Evolutionary conservation across 64 coral and sea anemone genomes (phyloP), one percentile per base, ranked within the genome.

Genomic region (Stylophora pistillata): DNA sequence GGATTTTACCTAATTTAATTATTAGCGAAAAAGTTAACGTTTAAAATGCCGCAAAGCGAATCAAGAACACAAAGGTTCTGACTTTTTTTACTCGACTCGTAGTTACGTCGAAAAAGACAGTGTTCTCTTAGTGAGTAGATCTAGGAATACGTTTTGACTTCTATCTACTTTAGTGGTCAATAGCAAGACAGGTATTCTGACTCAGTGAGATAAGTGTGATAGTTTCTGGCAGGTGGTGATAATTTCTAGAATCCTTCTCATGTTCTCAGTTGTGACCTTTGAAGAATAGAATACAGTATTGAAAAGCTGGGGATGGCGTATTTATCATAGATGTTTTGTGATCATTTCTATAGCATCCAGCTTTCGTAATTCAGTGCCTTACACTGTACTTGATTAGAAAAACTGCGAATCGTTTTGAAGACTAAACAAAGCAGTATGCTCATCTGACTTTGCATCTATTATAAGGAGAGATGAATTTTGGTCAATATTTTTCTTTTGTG

Each of bases 1-100:
- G 60, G 74, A 52, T 53, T 34, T 77, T 64, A 63, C 76, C 60
- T 88, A 74, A 54, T 77, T 25, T 65, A 76, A 64, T 63, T 16
- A 77, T 62, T 15, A 33, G 62, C 31, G 23, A 25, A 84, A 84
- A 30, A 69, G 53, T 84, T 41, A 1, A 69, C 41, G 34, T 53
- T 64, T 26, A 69, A 37, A 55, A 52, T 55, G 64, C 64, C 21
- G 18, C 4, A 68, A 68, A 2, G n/a, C 4, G 20, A 25, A n/a
- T 9, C 1, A 68, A 26, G 5, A n/a, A 68, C 9, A 21, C 26
- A 2, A 26, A 68, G 20, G 26, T 68, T 68, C 20, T 1, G 21
- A 25, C 64, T 26, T 25, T 20, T n/a, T 12, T 25, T n/a, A 4
- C 12, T 21, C 18, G 33, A n/a, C 9, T 57, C 30, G 27, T 60